Evolutionary conservation across 2,888 invertebrate species (phyloP).

Genomic region (Ophion costatus): DNA sequence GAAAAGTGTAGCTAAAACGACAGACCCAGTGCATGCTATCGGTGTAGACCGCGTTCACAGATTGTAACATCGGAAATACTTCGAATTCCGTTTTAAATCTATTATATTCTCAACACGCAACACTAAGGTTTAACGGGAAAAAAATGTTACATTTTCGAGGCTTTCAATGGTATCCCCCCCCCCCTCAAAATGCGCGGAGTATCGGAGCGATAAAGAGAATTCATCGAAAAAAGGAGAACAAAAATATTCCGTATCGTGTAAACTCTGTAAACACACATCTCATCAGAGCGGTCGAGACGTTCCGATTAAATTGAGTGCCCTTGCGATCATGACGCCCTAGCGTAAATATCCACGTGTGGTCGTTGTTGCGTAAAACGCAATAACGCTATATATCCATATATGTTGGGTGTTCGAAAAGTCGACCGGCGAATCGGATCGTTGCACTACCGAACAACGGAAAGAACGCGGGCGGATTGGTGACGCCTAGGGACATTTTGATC

Average conservation of each 20-base stretch:
- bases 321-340: slow-evolving; percentile 58
- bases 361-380: slow-evolving; percentile 57
- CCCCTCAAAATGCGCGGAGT: background rate
- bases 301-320: slow-evolving; percentile 63
- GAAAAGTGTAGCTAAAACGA: too few relatives aligned
- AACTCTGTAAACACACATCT: slow-evolving; percentile 46
- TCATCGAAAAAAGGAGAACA: background rate
- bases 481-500: background rate
- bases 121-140: background rate
- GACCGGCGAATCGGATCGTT: slow-evolving; percentile 51
- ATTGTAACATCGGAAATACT: background rate
- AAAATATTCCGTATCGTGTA: slow-evolving; percentile 4
- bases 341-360: slow-evolving; percentile 26
- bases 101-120: background rate
- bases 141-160: background rate
- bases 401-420: slow-evolving; percentile 26
- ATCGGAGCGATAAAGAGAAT: background rate
- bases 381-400: background rate
- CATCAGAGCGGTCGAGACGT: slow-evolving; percentile 58
- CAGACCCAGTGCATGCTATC: too few relatives aligned
- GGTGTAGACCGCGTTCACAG: too few relatives aligned
- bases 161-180: background rate
- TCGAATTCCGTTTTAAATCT: background rate
- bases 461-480: background rate
- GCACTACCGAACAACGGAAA: background rate